A percentile compares a stretch with the other conserved stretches of the same genome.
Evolutionary conservation across 1,140 invertebrate species (phyloP).

Genomic region (Apocrypta bakeri): DNA sequence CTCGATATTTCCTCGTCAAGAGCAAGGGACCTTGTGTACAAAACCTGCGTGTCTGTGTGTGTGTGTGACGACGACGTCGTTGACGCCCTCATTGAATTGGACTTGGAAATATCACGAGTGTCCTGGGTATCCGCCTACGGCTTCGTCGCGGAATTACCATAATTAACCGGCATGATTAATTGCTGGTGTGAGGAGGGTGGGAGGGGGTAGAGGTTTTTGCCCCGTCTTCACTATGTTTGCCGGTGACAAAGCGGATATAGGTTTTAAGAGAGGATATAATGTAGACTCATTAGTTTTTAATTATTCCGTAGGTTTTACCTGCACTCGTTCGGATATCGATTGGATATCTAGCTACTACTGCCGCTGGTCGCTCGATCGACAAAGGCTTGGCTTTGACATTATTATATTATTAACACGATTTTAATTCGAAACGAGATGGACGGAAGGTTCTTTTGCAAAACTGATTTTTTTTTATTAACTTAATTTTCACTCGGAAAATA

Average conservation of each 20-base stretch:
- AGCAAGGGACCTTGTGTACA: slow-evolving; percentile 35
- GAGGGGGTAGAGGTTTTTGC: neutral
- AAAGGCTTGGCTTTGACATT: no score
- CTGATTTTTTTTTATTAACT: no score
- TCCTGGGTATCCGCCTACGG: neutral
- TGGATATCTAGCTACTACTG: no score
- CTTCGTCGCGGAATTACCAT: slow-evolving; percentile 13
- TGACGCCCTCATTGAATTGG: slow-evolving; percentile 13
- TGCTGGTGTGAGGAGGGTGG: neutral
- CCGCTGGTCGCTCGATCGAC: no score
- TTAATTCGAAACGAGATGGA: no score
- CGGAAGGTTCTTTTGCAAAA: no score
- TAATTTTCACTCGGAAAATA: no score
- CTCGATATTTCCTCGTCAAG: slow-evolving; percentile 60
- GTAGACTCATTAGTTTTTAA: neutral
- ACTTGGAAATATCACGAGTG: slow-evolving; percentile 15
- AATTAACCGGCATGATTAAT: slow-evolving; percentile 29
- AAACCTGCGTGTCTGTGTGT: neutral
- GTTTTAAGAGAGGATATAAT: no score
- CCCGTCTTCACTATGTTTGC: no score
- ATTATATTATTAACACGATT: no score
- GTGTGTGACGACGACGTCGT: neutral
- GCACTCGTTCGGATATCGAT: no score
- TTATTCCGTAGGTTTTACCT: neutral
- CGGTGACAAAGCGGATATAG: neutral